Conservation (phyloP, 2,113 vertebrate genomes). For the Barnardius zonarius region DNA sequence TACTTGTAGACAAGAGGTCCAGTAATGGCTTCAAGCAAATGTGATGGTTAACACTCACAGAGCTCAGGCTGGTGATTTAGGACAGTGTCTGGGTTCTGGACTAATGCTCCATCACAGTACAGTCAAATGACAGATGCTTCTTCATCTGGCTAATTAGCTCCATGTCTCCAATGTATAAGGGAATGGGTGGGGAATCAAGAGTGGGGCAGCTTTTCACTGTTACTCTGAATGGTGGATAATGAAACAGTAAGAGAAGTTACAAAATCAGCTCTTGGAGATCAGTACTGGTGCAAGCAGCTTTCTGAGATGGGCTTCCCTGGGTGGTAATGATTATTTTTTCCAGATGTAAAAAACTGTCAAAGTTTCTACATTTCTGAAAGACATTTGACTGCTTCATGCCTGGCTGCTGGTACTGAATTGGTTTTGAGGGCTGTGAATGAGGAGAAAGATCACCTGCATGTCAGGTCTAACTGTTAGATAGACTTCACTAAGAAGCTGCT, state of each 20-base stretch:
- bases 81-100: not conserved
- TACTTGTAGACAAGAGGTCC: not conserved
- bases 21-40: not conserved
- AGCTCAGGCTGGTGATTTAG: accelerated
- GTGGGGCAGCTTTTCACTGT: too few relatives aligned
- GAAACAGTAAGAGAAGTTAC: not conserved
- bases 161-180: accelerated
- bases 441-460: not conserved
- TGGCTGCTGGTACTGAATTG: not conserved
- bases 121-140: accelerated
- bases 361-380: not conserved
- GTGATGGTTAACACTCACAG: not conserved
- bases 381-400: too few relatives aligned
- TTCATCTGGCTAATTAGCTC: not conserved
- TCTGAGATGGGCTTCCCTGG: not conserved
- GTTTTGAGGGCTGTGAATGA: not conserved
- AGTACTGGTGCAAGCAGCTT: not conserved
- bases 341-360: not conserved
- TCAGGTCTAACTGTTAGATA: not conserved
- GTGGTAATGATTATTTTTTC: not conserved
- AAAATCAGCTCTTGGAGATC: not conserved
- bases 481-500: not conserved
- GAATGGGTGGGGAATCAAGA: too few relatives aligned
- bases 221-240: not conserved
- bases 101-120: not conserved